Conservation (phyloP, 2,888 invertebrate genomes). For the Amphipyra tragopoginis region DNA sequence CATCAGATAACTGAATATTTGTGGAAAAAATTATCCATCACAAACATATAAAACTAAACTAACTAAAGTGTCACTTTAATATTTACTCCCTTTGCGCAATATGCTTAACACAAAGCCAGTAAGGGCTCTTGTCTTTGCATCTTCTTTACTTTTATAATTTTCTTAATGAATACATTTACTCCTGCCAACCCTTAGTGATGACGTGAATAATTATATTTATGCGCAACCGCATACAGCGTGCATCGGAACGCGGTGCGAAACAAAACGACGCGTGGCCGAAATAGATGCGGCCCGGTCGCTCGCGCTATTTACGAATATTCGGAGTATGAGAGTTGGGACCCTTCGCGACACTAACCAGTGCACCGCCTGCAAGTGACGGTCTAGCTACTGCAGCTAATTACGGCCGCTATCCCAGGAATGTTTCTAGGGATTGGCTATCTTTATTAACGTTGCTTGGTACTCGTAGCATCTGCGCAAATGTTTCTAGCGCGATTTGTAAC, state of each 20-base stretch:
- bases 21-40: too few relatives aligned
- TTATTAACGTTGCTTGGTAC: background rate
- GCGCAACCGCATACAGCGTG: conserved; percentile 64
- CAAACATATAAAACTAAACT: too few relatives aligned
- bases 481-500: background rate
- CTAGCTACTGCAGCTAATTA: conserved; percentile 42
- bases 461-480: background rate
- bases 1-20: too few relatives aligned
- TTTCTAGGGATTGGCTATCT: conserved; percentile 6
- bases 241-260: conserved; percentile 61
- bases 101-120: too few relatives aligned
- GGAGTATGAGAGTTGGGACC: conserved; percentile 41
- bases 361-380: conserved; percentile 25
- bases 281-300: conserved; percentile 67
- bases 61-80: too few relatives aligned
- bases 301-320: conserved; percentile 58
- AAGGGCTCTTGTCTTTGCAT: too few relatives aligned
- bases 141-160: too few relatives aligned
- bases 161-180: background rate
- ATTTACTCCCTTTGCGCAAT: too few relatives aligned
- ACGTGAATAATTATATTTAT: conserved; percentile 66
- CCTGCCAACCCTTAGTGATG: conserved; percentile 59
- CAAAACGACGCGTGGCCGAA: conserved; percentile 67
- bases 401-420: conserved; percentile 25
- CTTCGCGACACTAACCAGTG: conserved; percentile 43